These are phyloP conservation scores for Machaerirhynchus nigripectus DNA, from an alignment of 2,113 vertebrate genomes.

Conservation along the genomic window DNA sequence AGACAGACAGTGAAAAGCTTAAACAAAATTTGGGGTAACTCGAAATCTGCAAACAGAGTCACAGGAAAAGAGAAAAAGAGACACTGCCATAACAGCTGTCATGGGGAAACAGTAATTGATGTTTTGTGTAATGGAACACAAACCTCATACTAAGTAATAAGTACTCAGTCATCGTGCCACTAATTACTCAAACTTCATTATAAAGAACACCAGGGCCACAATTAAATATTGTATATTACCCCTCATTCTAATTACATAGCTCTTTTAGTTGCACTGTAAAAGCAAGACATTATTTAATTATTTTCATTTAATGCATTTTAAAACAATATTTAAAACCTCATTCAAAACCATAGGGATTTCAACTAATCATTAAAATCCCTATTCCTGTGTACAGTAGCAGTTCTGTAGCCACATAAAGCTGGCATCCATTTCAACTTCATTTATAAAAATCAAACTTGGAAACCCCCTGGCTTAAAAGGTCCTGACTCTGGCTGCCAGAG, in stretches of 20 bases:
- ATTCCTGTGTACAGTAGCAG: not conserved
- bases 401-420: not conserved
- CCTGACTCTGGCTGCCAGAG: not conserved
- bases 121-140: constrained; percentile 52
- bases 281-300: constrained; percentile 29
- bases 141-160: constrained; percentile 41
- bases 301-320: constrained; percentile 49
- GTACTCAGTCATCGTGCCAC: constrained; percentile 38
- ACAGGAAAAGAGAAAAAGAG: constrained; percentile 17
- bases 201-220: constrained; percentile 18
- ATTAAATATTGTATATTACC: constrained; percentile 28
- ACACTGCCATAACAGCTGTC: constrained; percentile 30
- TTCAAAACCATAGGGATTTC: not conserved
- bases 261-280: constrained; percentile 13
- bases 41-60: not conserved
- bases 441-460: constrained; percentile 3
- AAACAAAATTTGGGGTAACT: not conserved
- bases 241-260: constrained; percentile 20
- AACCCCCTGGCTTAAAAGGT: constrained; percentile 1
- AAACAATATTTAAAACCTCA: constrained; percentile 35
- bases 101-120: constrained; percentile 53
- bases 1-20: not conserved
- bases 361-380: not conserved
- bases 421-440: not conserved
- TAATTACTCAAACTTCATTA: constrained; percentile 55